These are phyloP conservation scores for Scaptomyza montana DNA, from an alignment of 1,140 invertebrate species.

Conservation along the genomic window DNA sequence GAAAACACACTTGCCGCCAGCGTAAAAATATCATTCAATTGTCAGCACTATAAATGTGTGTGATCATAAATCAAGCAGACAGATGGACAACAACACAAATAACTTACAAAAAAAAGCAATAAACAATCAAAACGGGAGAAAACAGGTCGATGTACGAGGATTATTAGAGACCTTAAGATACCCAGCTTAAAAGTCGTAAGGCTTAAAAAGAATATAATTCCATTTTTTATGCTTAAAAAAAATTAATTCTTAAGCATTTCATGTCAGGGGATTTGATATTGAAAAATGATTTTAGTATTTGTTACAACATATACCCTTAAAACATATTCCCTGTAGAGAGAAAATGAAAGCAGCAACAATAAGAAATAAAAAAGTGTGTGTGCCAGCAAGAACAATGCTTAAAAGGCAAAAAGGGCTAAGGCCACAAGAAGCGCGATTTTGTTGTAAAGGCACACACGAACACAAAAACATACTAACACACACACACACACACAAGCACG, in stretches of 20 bases:
- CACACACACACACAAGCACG: conserved; percentile 22
- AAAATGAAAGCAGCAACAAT: not conserved
- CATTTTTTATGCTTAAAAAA: too few species aligned
- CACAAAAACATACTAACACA: conserved; percentile 11
- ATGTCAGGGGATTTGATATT: too few species aligned
- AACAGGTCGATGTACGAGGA: conserved; percentile 2
- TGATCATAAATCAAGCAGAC: conserved; percentile 80
- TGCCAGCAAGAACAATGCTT: conserved; percentile 44
- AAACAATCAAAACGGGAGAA: conserved; percentile 25
- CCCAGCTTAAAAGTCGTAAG: not conserved
- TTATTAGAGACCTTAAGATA: not conserved
- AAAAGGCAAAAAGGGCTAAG: conserved; percentile 62
- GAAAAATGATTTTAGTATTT: too few species aligned
- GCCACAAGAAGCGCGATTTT: conserved; percentile 30
- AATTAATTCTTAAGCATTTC: too few species aligned
- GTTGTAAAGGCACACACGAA: conserved; percentile 4
- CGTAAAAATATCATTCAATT: conserved; percentile 80
- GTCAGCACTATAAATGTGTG: conserved; percentile 81
- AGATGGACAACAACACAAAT: conserved; percentile 42
- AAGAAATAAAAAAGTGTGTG: conserved; percentile 33
- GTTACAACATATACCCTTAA: too few species aligned
- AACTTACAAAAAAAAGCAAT: conserved; percentile 77
- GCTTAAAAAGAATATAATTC: too few species aligned
- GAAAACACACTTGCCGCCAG: conserved; percentile 50
- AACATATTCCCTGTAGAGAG: too few species aligned